phyloP scores from a whole-genome alignment of 2,113 vertebrate genomes.

The Boulengeromyrus knoepffleri region DNA sequence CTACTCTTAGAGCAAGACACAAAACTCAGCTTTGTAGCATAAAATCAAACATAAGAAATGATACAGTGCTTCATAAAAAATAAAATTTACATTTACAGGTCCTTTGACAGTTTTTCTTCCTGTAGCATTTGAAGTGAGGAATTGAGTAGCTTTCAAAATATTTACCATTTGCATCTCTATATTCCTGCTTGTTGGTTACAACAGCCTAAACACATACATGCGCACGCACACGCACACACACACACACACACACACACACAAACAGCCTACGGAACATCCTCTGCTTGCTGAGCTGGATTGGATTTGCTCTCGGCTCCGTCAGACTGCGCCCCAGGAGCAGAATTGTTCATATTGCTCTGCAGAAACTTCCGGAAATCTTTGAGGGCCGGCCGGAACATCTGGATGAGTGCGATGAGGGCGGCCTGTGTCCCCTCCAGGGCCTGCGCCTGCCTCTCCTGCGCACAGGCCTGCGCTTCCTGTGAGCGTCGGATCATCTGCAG shows the following conservation, averaged over 20 bases:
- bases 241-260: neutral
- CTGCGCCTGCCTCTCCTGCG: conserved; percentile 90
- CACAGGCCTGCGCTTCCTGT: conserved; percentile 87
- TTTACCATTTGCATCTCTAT: neutral
- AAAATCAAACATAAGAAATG: conserved; percentile 1
- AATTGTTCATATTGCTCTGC: conserved; percentile 63
- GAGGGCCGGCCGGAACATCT: conserved; percentile 84
- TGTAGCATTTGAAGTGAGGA: neutral
- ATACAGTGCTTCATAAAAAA: conserved; percentile 15
- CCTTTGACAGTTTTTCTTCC: neutral
- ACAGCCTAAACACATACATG: neutral
- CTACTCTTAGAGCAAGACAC: neutral
- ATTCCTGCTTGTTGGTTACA: neutral
- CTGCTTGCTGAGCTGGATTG: conserved; percentile 31
- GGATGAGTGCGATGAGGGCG: conserved; percentile 80
- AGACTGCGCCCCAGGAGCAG: conserved; percentile 33
- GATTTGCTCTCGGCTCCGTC: conserved; percentile 34
- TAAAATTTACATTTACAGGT: neutral
- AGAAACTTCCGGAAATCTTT: conserved; percentile 89
- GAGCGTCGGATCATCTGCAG: conserved; percentile 90
- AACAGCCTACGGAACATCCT: conserved; percentile 42
- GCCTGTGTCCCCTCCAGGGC: conserved; percentile 94
- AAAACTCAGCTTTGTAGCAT: neutral
- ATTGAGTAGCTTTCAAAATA: neutral
- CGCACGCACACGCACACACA: neutral